A percentile compares a stretch with the other conserved stretches of the same genome.
Evolutionary conservation across 2,888 invertebrate species (phyloP).

Genomic region (Loripinus fragilis): DNA sequence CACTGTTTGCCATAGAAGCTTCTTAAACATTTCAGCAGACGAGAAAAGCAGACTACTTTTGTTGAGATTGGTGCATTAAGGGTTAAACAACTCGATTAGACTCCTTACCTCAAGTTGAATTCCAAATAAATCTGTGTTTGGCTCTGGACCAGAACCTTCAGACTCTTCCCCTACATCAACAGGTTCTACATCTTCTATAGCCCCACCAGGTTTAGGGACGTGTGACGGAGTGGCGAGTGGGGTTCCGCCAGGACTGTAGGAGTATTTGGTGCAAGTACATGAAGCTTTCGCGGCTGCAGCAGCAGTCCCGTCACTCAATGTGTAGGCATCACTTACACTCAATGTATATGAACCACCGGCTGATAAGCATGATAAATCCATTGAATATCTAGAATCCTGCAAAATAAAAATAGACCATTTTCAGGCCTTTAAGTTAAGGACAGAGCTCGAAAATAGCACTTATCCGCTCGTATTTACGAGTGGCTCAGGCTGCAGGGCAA

Average conservation of each 20-base stretch:
- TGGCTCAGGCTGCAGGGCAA: no score
- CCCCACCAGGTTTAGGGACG: neutral
- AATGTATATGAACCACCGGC: conserved; percentile 49
- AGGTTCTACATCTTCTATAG: neutral
- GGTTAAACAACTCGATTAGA: no score
- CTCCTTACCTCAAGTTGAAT: conserved; percentile 70
- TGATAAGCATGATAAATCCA: conserved; percentile 10
- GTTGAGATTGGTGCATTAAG: no score
- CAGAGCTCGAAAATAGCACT: neutral
- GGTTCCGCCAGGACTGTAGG: conserved; percentile 37
- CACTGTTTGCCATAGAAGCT: no score
- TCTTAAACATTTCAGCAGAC: no score
- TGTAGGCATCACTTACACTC: conserved; percentile 36
- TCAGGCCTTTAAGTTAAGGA: neutral
- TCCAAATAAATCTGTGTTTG: conserved; percentile 67
- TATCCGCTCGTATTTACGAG: no score
- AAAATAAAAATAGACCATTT: neutral
- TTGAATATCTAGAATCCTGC: neutral
- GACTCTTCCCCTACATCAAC: neutral
- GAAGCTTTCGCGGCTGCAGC: conserved; percentile 40
- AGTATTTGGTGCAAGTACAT: conserved; percentile 50
- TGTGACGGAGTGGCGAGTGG: neutral
- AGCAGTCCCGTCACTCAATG: conserved; percentile 15
- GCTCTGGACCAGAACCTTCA: conserved; percentile 41
- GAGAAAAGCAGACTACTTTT: no score